Percentiles rank a stretch among this genome's conserved stretches.
These are phyloP conservation scores for Phocides pigmalion DNA, from an alignment of 1,140 invertebrate genomes.

Conservation along the genomic window DNA sequence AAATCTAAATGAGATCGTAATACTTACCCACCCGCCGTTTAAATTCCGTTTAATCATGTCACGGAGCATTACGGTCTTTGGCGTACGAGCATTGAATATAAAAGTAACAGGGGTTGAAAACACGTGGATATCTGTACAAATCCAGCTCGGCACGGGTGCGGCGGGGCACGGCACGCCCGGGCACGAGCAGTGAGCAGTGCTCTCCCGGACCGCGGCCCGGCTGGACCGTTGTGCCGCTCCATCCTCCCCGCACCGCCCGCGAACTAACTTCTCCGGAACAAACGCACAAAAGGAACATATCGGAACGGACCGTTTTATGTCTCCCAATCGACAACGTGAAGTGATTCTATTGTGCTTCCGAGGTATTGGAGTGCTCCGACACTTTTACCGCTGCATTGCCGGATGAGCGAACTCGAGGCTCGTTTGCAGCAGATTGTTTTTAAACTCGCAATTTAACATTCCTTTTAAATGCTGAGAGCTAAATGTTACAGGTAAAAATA, in stretches of 20 bases:
- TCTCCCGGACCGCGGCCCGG: slow-evolving; percentile 54
- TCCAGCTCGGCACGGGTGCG: background rate
- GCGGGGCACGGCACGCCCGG: slow-evolving; percentile 40
- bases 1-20: background rate
- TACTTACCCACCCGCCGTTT: background rate
- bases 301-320: slow-evolving; percentile 45
- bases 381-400: background rate
- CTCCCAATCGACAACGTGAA: slow-evolving; percentile 48
- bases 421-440: background rate
- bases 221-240: slow-evolving; percentile 33
- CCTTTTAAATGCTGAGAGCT: background rate
- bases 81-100: slow-evolving; percentile 36
- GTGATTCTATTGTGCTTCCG: slow-evolving; percentile 41
- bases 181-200: slow-evolving; percentile 44
- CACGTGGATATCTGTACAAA: slow-evolving; percentile 27
- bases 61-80: slow-evolving; percentile 7
- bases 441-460: background rate
- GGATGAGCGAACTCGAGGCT: background rate
- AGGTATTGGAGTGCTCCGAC: slow-evolving; percentile 10
- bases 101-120: slow-evolving; percentile 48
- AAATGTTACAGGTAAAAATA: background rate
- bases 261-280: slow-evolving; percentile 60
- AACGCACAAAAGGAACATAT: slow-evolving; percentile 48
- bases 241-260: slow-evolving; percentile 15
- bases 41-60: slow-evolving; percentile 20